A percentile compares a stretch with the other conserved stretches of the same genome.
These are phyloP conservation scores for Cotesia vestalis DNA, from an alignment of 1,140 invertebrate genomes.

Conservation along the genomic window DNA sequence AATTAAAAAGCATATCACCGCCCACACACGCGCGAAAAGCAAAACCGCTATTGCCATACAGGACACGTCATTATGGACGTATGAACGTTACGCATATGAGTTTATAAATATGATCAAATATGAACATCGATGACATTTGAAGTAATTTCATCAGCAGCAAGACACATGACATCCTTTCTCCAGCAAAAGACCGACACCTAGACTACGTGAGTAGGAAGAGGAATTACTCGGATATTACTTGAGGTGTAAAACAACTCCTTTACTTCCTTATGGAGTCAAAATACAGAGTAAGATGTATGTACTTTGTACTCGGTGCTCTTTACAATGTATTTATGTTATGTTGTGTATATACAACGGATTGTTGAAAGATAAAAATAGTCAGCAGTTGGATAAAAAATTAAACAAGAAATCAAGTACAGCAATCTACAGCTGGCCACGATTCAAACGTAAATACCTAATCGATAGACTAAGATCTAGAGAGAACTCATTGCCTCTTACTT, in stretches of 20 bases:
- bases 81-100: not conserved
- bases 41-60: no score
- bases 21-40: no score
- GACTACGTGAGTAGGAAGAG: slow-evolving; percentile 13
- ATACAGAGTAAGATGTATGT: not conserved
- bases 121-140: not conserved
- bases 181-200: not conserved
- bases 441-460: slow-evolving; percentile 13
- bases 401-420: slow-evolving; percentile 6
- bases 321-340: not conserved
- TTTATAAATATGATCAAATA: not conserved
- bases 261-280: slow-evolving; percentile 10
- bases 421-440: slow-evolving; percentile 4
- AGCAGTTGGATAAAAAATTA: not conserved
- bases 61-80: not conserved
- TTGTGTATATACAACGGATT: not conserved
- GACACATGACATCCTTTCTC: slow-evolving; percentile 17
- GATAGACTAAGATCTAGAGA: slow-evolving; percentile 3
- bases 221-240: slow-evolving; percentile 10
- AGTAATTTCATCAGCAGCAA: slow-evolving; percentile 11
- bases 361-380: not conserved
- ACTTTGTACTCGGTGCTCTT: no score
- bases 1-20: no score
- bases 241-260: slow-evolving; percentile 2
- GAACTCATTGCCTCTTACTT: slow-evolving; percentile 12